Evolutionary conservation across 2,113 vertebrate species (phyloP).

Genomic region (Toxotes chatareus): DNA sequence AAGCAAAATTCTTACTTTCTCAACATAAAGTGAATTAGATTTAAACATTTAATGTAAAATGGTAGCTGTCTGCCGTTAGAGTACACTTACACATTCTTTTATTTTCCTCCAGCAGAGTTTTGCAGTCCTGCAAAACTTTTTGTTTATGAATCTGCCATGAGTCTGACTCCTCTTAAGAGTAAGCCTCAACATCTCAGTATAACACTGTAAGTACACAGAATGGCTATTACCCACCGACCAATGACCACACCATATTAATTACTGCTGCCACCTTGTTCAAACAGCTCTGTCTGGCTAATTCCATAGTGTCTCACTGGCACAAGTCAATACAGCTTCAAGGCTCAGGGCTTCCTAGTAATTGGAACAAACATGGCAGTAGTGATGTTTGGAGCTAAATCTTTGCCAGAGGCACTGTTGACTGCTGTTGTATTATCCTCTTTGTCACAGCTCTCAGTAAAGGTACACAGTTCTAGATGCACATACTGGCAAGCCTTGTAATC

Average conservation of each 20-base stretch:
- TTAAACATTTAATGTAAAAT: background rate
- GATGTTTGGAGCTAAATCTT: slow-evolving; percentile 72
- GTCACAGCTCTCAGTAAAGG: slow-evolving; percentile 66
- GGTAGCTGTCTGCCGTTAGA: background rate
- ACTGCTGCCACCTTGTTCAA: slow-evolving; percentile 62
- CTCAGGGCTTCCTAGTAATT: slow-evolving; percentile 91
- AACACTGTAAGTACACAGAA: slow-evolving; percentile 45
- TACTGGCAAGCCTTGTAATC: slow-evolving; percentile 56
- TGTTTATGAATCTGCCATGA: slow-evolving; percentile 28
- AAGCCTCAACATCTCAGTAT: slow-evolving; percentile 12
- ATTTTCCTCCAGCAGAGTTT: background rate
- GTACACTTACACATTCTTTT: slow-evolving; percentile 16
- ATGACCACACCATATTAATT: slow-evolving; percentile 71
- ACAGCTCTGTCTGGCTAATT: slow-evolving; percentile 71
- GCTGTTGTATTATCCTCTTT: slow-evolving; percentile 69
- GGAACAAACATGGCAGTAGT: slow-evolving; percentile 87
- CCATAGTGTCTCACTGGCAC: slow-evolving; percentile 71
- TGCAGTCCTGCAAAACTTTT: slow-evolving; percentile 10
- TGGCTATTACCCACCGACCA: slow-evolving; percentile 47
- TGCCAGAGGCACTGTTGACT: slow-evolving; percentile 69
- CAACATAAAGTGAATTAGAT: background rate
- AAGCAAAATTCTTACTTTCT: background rate
- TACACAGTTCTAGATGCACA: slow-evolving; percentile 52
- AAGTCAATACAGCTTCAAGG: slow-evolving; percentile 90
- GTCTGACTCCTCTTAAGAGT: background rate